Base-by-base conservation (phyloP, 2,797 vertebrate species). In the Oreochromis grahami region DNA sequence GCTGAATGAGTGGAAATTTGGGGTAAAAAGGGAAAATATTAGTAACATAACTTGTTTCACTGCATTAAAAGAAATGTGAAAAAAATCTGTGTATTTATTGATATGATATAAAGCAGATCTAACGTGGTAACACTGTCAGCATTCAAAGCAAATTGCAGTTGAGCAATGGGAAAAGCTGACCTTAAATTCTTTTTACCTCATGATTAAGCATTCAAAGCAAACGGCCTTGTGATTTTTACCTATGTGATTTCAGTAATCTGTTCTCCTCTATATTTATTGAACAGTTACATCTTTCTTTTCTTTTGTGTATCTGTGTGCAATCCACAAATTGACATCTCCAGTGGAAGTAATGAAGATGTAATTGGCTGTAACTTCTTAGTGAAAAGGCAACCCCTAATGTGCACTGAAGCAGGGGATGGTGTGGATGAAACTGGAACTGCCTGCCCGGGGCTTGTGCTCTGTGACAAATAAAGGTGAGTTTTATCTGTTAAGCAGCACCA, bases 271-370 rank as follows among this genome's bases (percentile, higher is more conserved):
- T 78, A 58, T 81, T 45, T 83, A 78, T 26, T 80, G 26, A 82
- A 50, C 58, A 24, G 51, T 65, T 56, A 36, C 48, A 32, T 6
- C 51, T 51, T 38, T 63, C 63, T 19, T 56, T 70, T 82, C 21
- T 12, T 53, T 21, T 53, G n/a, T 52, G n/a, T 11, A 10, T 52
- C 9, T 21, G 9, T 52, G 51, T 70, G 60, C 53, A 72, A 29
- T 80, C 38, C 41, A 53, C 56, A 82, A 82, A 84, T 76, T 60
- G 79, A 79, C 80, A 55, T 79, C 77, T 60, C 63, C 72, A 26
- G 65, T 76, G 74, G 38, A 53, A 58, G 58, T 88, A 84, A 91
- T 89, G 56, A 86, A 89, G 82, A 89, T 70, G 60, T 84, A 76
- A 88, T 79, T 79, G 81, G 45, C 83, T 68, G 53, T 29, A 86